Evolutionary conservation across 2,797 vertebrate genomes (phyloP), one percentile per base, ranked within the genome.

Genomic region (Amniataba percoides): DNA sequence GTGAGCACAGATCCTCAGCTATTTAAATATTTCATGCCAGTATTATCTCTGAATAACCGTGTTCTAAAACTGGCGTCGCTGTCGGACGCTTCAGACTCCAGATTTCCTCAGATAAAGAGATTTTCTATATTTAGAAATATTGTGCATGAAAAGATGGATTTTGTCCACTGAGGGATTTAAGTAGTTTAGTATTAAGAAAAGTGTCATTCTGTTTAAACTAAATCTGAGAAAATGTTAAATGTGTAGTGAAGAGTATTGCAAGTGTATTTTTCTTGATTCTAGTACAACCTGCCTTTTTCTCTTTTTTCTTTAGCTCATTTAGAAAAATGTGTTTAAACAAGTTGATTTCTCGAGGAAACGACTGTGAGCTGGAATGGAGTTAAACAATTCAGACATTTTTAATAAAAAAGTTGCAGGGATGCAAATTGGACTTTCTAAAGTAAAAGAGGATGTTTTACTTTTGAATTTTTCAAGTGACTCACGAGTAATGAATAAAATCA

Each of bases 1-100:
- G 55, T 40, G 65, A 57, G 21, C 52, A 36, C 5, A 64, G 70
- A 77, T 77, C 72, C 45, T 84, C 58, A 40, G 62, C 64, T 51
- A 12, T 77, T 80, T 91, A 46, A 92, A 90, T 92, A 92, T 75
- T 91, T 86, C 0, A 91, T 87, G 74, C 14, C 67, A 39, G 52
- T 72, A 88, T 85, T 83, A 89, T 79, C 78, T 89, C 80, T 39
- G 71, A 88, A 90, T 86, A 80, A 84, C 77, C 65, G 16, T 19
- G 45, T 76, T 85, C 90, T 86, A 91, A 91, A 91, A 81, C 66
- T 55, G 68, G 78, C 61, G 53, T 40, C n/a, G 10, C 66, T 31
- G 51, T 34, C 42, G 34, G 49, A 64, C 57, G 13, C 45, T 25
- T 68, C 56, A 59, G 76, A 66, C 73, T 70, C 31, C 45, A 39